Conservation (phyloP, 2,113 vertebrate genomes). For the Rhombomys opimus region DNA sequence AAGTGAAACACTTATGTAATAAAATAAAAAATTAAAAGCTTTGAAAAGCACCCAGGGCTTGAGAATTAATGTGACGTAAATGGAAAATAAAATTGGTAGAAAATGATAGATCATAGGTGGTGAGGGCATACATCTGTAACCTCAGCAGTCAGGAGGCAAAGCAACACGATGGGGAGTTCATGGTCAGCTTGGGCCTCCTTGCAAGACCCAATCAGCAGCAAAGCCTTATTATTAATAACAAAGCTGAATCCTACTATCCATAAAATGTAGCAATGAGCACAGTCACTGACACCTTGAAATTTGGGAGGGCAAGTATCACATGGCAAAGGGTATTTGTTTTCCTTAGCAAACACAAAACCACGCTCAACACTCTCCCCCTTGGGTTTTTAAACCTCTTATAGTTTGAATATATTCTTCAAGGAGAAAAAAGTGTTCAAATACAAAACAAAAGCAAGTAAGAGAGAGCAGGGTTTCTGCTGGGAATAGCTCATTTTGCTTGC, state of each 20-base stretch:
- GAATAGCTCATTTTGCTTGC: neutral
- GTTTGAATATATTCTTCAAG: neutral
- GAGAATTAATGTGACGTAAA: neutral
- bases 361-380: neutral
- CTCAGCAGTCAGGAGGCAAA: neutral
- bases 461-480: neutral
- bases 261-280: neutral
- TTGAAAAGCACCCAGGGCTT: neutral
- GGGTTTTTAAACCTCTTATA: neutral
- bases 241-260: neutral
- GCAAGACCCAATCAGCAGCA: neutral
- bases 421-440: slow-evolving; percentile 14
- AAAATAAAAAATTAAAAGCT: neutral
- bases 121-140: neutral
- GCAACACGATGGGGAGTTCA: neutral
- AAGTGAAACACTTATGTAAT: neutral
- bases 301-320: neutral
- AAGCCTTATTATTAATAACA: neutral
- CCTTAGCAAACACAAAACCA: neutral
- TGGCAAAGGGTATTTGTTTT: neutral
- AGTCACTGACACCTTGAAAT: neutral
- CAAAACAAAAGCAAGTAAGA: neutral
- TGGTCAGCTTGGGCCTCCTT: neutral
- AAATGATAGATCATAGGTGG: neutral
- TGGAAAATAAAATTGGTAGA: neutral